phyloP scores from a whole-genome alignment of 2,113 vertebrate species.

The Sinosuthora webbiana region DNA sequence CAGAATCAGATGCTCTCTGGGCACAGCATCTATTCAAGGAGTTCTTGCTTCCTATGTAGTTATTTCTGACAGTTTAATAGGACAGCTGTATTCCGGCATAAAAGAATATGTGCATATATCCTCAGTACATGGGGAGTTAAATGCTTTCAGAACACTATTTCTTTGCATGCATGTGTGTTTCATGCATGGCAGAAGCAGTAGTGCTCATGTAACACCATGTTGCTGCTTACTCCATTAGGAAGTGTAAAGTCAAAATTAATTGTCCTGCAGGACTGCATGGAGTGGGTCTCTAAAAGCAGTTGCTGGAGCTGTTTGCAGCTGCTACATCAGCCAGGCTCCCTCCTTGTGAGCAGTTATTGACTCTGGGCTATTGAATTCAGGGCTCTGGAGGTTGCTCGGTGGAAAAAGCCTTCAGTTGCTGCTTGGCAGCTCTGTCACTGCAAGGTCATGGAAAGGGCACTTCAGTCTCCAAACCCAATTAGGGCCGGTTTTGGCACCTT shows the following conservation, averaged over 20 bases:
- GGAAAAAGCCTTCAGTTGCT: constrained; percentile 16
- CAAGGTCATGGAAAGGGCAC: constrained; percentile 5
- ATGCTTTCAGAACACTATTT: not conserved
- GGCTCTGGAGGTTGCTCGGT: constrained; percentile 7
- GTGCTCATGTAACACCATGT: not conserved
- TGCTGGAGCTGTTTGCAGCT: not conserved
- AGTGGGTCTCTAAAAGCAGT: constrained; percentile 1
- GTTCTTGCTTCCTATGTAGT: not conserved
- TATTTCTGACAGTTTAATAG: constrained; percentile 32
- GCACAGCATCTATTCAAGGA: not conserved
- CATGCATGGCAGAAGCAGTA: not conserved
- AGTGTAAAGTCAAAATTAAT: constrained; percentile 24
- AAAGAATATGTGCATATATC: not conserved
- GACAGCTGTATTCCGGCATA: not conserved
- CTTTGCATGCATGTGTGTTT: not conserved
- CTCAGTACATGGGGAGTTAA: not conserved
- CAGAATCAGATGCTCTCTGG: constrained; percentile 38
- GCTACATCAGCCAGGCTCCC: not conserved
- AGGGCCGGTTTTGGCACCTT: not conserved
- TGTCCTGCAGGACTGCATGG: not conserved
- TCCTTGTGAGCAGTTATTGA: not conserved
- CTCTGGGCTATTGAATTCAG: constrained; percentile 27
- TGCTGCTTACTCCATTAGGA: constrained; percentile 22
- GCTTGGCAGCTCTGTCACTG: constrained; percentile 20
- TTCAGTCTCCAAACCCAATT: not conserved